Conservation (phyloP, 2,888 invertebrate genomes). For the Empis livida region DNA sequence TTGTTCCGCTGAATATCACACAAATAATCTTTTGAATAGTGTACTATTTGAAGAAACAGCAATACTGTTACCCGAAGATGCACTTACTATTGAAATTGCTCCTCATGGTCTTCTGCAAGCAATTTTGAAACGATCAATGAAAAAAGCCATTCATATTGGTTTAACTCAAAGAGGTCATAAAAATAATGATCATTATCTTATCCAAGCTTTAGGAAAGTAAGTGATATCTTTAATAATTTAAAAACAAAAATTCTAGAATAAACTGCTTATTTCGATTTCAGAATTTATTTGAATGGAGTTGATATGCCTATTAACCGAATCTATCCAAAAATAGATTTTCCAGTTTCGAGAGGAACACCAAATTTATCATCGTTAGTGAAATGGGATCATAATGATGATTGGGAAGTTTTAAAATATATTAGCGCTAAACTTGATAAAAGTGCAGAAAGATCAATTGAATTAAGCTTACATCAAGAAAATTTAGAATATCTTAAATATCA, state of each 20-base stretch:
- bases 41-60: slow-evolving; percentile 47
- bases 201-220: slow-evolving; percentile 35
- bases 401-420: slow-evolving; percentile 52
- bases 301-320: slow-evolving; percentile 59
- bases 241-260: neutral
- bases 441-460: slow-evolving; percentile 46
- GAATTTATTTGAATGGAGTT: slow-evolving; percentile 61
- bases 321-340: slow-evolving; percentile 60
- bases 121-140: slow-evolving; percentile 45
- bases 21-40: slow-evolving; percentile 59
- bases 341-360: slow-evolving; percentile 73
- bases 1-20: slow-evolving; percentile 71
- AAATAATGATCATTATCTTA: slow-evolving; percentile 30
- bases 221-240: slow-evolving; percentile 18
- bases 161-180: slow-evolving; percentile 43
- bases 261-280: slow-evolving; percentile 35
- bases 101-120: slow-evolving; percentile 54
- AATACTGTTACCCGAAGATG: slow-evolving; percentile 44
- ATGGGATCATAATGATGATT: slow-evolving; percentile 72
- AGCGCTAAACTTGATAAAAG: slow-evolving; percentile 48
- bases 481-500: slow-evolving; percentile 61
- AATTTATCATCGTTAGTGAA: slow-evolving; percentile 65
- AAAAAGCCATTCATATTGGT: slow-evolving; percentile 41
- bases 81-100: slow-evolving; percentile 51
- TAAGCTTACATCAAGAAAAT: slow-evolving; percentile 46